Conservation (phyloP, 2,113 vertebrate genomes). For the Antechinus flavipes region DNA sequence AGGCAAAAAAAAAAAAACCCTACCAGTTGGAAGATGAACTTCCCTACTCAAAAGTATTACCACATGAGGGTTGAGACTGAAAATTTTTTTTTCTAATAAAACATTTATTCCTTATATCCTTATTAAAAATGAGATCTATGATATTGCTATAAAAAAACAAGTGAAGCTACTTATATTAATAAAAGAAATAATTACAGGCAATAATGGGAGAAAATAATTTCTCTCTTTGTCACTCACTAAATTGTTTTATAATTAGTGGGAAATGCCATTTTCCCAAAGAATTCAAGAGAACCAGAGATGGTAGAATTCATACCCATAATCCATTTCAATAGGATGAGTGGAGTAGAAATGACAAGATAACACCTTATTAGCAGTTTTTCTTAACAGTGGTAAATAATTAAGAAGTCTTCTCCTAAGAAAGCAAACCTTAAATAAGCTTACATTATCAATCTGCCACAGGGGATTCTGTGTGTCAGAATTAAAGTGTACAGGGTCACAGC, state of each 20-base stretch:
- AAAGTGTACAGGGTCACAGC: slow-evolving; percentile 60
- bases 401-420: slow-evolving; percentile 58
- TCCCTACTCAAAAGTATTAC: slow-evolving; percentile 21
- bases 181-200: slow-evolving; percentile 62
- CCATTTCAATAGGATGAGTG: slow-evolving; percentile 18
- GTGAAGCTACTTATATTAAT: slow-evolving; percentile 55
- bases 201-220: slow-evolving; percentile 73
- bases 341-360: slow-evolving; percentile 61
- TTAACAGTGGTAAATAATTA: slow-evolving; percentile 68
- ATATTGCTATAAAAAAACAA: background rate
- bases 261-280: slow-evolving; percentile 53
- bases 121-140: slow-evolving; percentile 55
- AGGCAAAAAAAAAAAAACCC: background rate
- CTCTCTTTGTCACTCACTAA: slow-evolving; percentile 67
- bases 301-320: slow-evolving; percentile 75
- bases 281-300: slow-evolving; percentile 50
- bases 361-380: slow-evolving; percentile 65
- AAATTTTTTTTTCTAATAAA: slow-evolving; percentile 61
- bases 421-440: slow-evolving; percentile 65
- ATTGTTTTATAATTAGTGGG: slow-evolving; percentile 69
- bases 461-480: slow-evolving; percentile 59
- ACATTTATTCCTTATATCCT: slow-evolving; percentile 50
- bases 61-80: background rate
- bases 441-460: slow-evolving; percentile 67
- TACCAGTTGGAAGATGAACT: slow-evolving; percentile 42